Conservation (phyloP, 2,797 vertebrate genomes). For the Lerista edwardsae region DNA sequence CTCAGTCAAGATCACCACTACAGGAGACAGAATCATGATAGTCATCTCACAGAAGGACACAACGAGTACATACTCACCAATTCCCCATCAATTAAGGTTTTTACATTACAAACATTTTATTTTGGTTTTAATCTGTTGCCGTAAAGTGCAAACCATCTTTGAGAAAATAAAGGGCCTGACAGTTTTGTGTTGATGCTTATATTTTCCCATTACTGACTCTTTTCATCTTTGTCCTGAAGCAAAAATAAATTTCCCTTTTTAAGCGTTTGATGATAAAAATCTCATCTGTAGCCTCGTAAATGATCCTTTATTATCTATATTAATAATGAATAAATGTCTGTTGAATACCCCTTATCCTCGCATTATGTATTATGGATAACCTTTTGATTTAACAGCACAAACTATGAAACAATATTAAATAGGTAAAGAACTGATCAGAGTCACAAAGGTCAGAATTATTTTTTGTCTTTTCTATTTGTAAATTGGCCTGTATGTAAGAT, state of each 20-base stretch:
- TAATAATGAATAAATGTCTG: slow-evolving; percentile 89
- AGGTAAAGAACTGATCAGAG: slow-evolving; percentile 71
- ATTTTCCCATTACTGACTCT: slow-evolving; percentile 73
- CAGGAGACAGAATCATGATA: slow-evolving; percentile 4
- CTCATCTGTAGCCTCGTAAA: slow-evolving; percentile 85
- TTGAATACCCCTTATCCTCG: slow-evolving; percentile 80
- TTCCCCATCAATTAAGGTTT: slow-evolving; percentile 52
- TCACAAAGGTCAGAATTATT: slow-evolving; percentile 77
- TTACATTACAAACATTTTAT: slow-evolving; percentile 68
- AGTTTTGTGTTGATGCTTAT: slow-evolving; percentile 74
- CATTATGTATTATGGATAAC: slow-evolving; percentile 85
- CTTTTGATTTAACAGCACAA: slow-evolving; percentile 85
- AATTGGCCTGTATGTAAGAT: slow-evolving; percentile 61
- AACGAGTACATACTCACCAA: slow-evolving; percentile 42
- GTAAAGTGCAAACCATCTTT: slow-evolving; percentile 66
- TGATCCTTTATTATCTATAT: slow-evolving; percentile 87
- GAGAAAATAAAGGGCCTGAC: slow-evolving; percentile 70
- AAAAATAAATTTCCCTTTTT: slow-evolving; percentile 84
- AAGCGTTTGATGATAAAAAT: slow-evolving; percentile 86
- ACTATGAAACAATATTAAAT: slow-evolving; percentile 82
- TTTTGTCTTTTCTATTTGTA: slow-evolving; percentile 68
- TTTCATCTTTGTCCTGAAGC: slow-evolving; percentile 78
- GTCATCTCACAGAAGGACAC: slow-evolving; percentile 55
- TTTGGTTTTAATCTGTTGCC: slow-evolving; percentile 74
- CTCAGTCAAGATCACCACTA: slow-evolving; percentile 13